Percentiles rank a stretch among this genome's conserved stretches.
phyloP scores from a whole-genome alignment of 2,888 invertebrate species.

The Disparrhopalites patrizii region DNA sequence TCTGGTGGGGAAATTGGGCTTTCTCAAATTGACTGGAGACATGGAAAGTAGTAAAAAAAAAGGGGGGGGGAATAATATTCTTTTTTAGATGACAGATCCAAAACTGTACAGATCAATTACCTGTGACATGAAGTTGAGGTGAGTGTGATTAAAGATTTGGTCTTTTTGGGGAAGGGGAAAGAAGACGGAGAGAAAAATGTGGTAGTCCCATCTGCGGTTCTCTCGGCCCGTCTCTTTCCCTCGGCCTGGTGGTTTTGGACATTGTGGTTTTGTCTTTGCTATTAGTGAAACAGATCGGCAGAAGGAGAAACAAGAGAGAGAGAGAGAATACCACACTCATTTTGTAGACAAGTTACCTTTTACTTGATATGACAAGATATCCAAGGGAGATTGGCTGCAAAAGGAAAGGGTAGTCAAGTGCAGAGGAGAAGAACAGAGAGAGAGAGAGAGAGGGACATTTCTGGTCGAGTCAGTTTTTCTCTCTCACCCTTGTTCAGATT shows the following conservation, averaged over 20 bases:
- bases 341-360: background rate
- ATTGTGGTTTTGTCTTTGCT: background rate
- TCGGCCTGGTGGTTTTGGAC: too few species aligned
- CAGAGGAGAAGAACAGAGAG: too few species aligned
- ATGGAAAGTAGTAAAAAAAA: too few species aligned
- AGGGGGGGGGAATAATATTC: too few species aligned
- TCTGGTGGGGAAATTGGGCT: too few species aligned
- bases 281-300: background rate
- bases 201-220: too few species aligned
- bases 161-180: constrained; percentile 4
- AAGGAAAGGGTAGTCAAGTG: background rate
- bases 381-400: background rate
- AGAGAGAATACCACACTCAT: background rate
- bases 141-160: background rate
- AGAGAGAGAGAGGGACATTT: too few species aligned
- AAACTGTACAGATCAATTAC: constrained; percentile 18
- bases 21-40: too few species aligned
- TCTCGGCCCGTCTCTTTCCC: too few species aligned
- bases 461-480: constrained; percentile 38
- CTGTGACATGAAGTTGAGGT: constrained; percentile 19
- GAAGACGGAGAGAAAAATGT: constrained; percentile 29
- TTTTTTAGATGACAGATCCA: too few species aligned
- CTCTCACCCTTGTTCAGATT: constrained; percentile 34
- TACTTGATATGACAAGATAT: background rate
- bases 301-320: background rate